Evolutionary conservation across 2,797 vertebrate species (phyloP), one percentile per base, ranked within the genome.

Genomic region (Avahi laniger): DNA sequence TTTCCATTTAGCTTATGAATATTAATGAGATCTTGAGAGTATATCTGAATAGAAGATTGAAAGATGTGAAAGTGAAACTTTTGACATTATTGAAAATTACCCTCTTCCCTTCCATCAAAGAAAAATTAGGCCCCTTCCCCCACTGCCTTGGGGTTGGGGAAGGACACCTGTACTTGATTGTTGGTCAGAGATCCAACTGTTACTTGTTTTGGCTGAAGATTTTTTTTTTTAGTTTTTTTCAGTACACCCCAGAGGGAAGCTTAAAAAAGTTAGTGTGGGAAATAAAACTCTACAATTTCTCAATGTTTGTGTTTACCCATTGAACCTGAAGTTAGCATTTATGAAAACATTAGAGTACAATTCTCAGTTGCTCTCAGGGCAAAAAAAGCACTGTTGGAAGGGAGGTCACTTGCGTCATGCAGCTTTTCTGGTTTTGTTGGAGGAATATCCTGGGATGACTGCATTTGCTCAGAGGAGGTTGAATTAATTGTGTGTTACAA

Each of bases 201-300:
- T 96, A 22, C 63, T 95, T 97, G 35, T 63, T 97, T 86, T 94
- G 91, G 78, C 57, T 93, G 48, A 73, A 93, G 48, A 13, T 93
- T 41, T 96, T 94, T 73, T 91, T 89, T 97, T 97, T 97, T 97
- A 41, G 18, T 38, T 95, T 83, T 83, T 14, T 57, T 65, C 43
- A 86, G 69, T 85, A 85, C 6, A n/a, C 33, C 73, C 89, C 69
- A 93, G 91, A 93, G 88, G 33, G 76, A 94, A 75, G 75, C 75
- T 96, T 92, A 92, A 54, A 63, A 92, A 94, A 93, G 35, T 90
- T 88, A 46, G 59, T 92, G 82, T 96, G 94, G 75, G 94, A 97
- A 97, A 87, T 18, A 6, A 73, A 91, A 79, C 33, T 46, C 61
- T 46, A 30, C 80, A 65, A 0, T 92, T 97, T 94, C 93, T 91